Evolutionary conservation across 2,797 vertebrate genomes (phyloP), one percentile per base, ranked within the genome.

Genomic region (Muscicapa striata): DNA sequence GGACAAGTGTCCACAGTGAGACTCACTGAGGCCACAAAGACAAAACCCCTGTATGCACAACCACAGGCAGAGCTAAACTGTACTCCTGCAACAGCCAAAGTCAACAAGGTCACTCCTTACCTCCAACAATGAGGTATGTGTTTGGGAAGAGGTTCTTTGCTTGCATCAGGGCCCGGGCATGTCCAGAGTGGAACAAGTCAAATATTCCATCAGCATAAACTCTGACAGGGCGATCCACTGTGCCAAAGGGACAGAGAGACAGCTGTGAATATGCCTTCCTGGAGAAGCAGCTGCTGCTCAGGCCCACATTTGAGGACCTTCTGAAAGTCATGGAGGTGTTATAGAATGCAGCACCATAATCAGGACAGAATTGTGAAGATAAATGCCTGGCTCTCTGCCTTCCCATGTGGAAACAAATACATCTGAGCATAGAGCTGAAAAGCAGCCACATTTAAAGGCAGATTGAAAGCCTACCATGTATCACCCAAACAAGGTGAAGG

Each of bases 131-230:
- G 95, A 99, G 98, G 97, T 99, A 99, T 41, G 99, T 99, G 91
- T 99, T 99, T 77, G 99, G 99, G 94, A 99, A 99, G 92, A 99
- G 99, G 92, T 98, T 98, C 97, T 99, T 99, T 0, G 99, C 99
- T 97, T 99, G 99, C 99, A 99, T 99, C 95, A 99, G 98, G 58
- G 99, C 99, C 61, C 99, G 98, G 92, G 99, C 99, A 27, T 99
- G 99, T 94, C 99, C 99, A 17, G 99, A 99, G 96, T 99, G 99
- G 97, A 99, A 99, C 96, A 99, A 98, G 79, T 99, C 99, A 96
- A 99, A 99, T 97, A 99, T 99, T 55, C 99, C 99, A 85, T 99
- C 99, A 2, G 99, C 99, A 40, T 99, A 99, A 93, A 99, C 99
- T 93, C 99, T 98, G 96, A 99, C 99, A 0, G 99, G 99, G 83